A percentile compares a stretch with the other conserved stretches of the same genome.
Conservation (phyloP, 1,140 invertebrate genomes). For the Pectinophora gossypiella region DNA sequence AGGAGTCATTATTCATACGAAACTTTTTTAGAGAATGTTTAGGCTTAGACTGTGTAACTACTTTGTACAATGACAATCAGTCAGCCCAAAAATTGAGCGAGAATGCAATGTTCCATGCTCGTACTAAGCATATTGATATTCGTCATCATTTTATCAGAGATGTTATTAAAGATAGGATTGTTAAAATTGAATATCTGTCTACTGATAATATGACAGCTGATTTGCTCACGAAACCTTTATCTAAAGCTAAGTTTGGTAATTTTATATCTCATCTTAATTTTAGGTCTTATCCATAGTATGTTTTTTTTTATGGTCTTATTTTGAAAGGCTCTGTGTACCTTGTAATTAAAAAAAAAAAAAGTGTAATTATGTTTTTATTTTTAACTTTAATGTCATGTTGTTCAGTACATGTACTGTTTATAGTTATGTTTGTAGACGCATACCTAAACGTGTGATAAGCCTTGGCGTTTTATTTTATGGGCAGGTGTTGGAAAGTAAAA, state of each 20-base stretch:
- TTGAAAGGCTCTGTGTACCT: no score
- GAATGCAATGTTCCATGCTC: slow-evolving; percentile 6
- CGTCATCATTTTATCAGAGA: slow-evolving; percentile 30
- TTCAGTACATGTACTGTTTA: no score
- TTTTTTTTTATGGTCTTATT: no score
- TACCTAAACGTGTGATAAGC: no score
- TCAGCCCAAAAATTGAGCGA: slow-evolving; percentile 19
- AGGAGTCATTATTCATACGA: neutral
- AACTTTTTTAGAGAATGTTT: neutral
- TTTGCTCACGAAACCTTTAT: slow-evolving; percentile 24
- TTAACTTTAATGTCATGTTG: no score
- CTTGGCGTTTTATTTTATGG: no score
- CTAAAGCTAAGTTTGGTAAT: slow-evolving; percentile 4
- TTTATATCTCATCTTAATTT: no score
- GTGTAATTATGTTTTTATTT: no score
- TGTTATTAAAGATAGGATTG: slow-evolving; percentile 21
- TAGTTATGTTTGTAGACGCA: no score
- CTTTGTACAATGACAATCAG: slow-evolving; percentile 19
- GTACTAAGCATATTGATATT: slow-evolving; percentile 39
- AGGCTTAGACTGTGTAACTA: neutral
- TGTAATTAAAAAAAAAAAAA: no score
- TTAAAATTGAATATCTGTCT: slow-evolving; percentile 25
- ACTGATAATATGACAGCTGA: slow-evolving; percentile 29
- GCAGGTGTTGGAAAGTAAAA: no score
- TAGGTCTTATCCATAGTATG: no score